A percentile compares a stretch with the other conserved stretches of the same genome.
Evolutionary conservation across 2,797 vertebrate species (phyloP).

Genomic region (Macropodus opercularis): DNA sequence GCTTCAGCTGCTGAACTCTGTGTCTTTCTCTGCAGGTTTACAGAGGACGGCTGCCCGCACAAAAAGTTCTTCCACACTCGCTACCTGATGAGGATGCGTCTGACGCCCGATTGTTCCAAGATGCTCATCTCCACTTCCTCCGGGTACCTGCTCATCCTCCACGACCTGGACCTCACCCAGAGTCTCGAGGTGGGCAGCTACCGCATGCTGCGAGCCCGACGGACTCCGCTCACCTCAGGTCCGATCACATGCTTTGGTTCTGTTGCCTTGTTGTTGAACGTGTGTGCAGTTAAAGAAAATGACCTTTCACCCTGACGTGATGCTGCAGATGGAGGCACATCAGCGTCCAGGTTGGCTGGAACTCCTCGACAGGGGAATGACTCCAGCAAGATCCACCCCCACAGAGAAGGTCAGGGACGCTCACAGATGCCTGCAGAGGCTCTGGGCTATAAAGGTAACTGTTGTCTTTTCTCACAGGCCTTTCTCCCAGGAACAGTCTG

Average conservation of each 20-base stretch:
- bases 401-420: conserved; percentile 87
- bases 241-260: conserved; percentile 13
- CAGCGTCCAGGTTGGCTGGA: conserved; percentile 85
- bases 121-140: conserved; percentile 99
- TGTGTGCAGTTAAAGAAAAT: too few species aligned
- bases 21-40: conserved; percentile 83
- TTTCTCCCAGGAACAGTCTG: conserved; percentile 94
- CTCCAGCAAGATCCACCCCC: conserved; percentile 88
- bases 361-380: conserved; percentile 89
- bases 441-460: background rate
- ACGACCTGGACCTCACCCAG: conserved; percentile 97
- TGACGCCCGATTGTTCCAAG: conserved; percentile 98
- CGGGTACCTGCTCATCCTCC: conserved; percentile 96
- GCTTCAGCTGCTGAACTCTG: background rate
- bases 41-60: conserved; percentile 98
- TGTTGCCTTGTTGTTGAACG: background rate
- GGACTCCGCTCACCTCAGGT: conserved; percentile 92
- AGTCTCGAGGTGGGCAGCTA: conserved; percentile 97
- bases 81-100: conserved; percentile 97
- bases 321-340: conserved; percentile 86
- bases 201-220: conserved; percentile 92
- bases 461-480: conserved; percentile 74
- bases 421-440: background rate
- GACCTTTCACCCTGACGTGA: conserved; percentile 6
- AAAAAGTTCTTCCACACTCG: conserved; percentile 99